These are phyloP conservation scores for Cossypha caffra DNA, from an alignment of 2,797 vertebrate genomes.

Conservation along the genomic window DNA sequence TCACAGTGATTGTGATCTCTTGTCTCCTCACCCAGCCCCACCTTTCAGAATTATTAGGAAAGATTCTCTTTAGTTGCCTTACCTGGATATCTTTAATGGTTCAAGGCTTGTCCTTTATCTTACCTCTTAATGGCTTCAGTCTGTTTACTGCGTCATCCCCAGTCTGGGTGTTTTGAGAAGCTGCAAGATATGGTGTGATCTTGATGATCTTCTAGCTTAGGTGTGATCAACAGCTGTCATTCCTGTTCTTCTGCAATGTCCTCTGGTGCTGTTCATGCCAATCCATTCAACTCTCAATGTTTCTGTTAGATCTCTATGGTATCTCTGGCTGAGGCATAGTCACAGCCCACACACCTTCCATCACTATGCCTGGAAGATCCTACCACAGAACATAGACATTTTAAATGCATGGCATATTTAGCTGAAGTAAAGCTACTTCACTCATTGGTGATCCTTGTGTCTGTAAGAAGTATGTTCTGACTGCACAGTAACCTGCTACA, in stretches of 20 bases:
- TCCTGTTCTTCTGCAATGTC: not conserved
- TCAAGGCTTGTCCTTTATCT: not conserved
- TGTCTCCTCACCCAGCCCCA: not conserved
- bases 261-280: not conserved
- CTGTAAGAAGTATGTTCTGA: not conserved
- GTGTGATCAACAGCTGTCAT: not conserved
- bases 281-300: not conserved
- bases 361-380: not conserved
- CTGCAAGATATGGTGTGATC: not conserved
- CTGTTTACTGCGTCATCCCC: not conserved
- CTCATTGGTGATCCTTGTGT: not conserved
- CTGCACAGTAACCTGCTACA: not conserved
- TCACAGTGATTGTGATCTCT: not conserved
- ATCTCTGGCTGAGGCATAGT: not conserved
- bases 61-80: not conserved
- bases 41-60: not conserved
- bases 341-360: conserved; percentile 25
- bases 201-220: not conserved
- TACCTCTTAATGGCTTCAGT: not conserved
- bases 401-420: conserved; percentile 15
- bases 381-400: conserved; percentile 20
- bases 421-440: conserved; percentile 1
- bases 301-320: not conserved
- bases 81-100: not conserved
- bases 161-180: not conserved